These are phyloP conservation scores for Melanostoma scalare DNA, from an alignment of 2,888 invertebrate genomes.

Conservation along the genomic window DNA sequence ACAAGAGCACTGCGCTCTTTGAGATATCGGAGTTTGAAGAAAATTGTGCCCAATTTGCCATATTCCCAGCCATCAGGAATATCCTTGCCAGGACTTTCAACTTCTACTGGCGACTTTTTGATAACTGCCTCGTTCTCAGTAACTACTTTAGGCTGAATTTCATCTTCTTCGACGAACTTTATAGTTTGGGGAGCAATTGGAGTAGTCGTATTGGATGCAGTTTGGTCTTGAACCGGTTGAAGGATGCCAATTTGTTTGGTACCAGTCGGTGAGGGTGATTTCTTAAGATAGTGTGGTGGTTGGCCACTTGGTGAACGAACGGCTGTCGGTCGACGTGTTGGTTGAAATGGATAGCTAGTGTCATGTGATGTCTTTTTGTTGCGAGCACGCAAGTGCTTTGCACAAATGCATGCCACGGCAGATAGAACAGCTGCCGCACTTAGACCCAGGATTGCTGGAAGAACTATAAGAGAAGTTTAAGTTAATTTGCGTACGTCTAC, in stretches of 20 bases:
- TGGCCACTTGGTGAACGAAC: conserved; percentile 93
- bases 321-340: conserved; percentile 83
- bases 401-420: conserved; percentile 81
- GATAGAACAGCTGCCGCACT: conserved; percentile 81
- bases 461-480: conserved; percentile 75
- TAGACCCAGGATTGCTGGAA: conserved; percentile 81
- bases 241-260: conserved; percentile 79
- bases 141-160: conserved; percentile 76
- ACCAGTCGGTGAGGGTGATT: conserved; percentile 94
- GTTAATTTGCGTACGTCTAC: too few relatives aligned
- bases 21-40: conserved; percentile 95
- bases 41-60: conserved; percentile 91
- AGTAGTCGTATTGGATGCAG: conserved; percentile 79
- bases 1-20: conserved; percentile 94
- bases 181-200: conserved; percentile 79
- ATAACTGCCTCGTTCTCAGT: conserved; percentile 75
- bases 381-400: conserved; percentile 79
- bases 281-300: conserved; percentile 92
- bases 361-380: conserved; percentile 81
- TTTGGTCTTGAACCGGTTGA: conserved; percentile 79
- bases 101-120: conserved; percentile 76
- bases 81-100: conserved; percentile 74
- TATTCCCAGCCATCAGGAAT: conserved; percentile 83
- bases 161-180: conserved; percentile 81
- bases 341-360: conserved; percentile 81